Conservation (phyloP, 2,797 vertebrate species). For the Lacerta viridis region DNA sequence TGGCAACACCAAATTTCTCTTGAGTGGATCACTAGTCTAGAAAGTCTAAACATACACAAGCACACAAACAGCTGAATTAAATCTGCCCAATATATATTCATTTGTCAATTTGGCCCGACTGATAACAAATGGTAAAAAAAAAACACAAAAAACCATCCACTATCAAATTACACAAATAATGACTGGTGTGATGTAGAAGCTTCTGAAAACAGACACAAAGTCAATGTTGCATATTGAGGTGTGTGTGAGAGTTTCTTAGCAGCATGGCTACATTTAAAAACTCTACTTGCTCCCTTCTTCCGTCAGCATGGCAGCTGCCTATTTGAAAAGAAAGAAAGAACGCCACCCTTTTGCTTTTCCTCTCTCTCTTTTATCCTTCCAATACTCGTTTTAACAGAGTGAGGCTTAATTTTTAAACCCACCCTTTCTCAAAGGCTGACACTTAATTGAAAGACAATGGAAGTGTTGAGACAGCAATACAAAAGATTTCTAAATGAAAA, state of each 20-base stretch:
- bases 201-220: background rate
- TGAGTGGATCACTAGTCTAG: background rate
- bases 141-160: too few species aligned
- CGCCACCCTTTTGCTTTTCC: background rate
- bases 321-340: background rate
- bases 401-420: background rate
- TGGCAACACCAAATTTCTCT: background rate
- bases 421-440: background rate
- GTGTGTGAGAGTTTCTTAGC: background rate
- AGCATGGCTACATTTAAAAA: background rate
- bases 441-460: background rate
- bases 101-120: too few species aligned
- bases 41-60: background rate
- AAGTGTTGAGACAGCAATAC: background rate
- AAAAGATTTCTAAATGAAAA: conserved; percentile 16
- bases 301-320: background rate
- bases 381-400: background rate
- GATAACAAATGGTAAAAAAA: too few species aligned
- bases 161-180: background rate
- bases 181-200: background rate
- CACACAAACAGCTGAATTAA: too few species aligned
- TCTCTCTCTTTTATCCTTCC: background rate
- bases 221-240: background rate
- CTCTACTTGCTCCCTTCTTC: background rate
- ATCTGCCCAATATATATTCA: too few species aligned